Conservation (phyloP, 2,888 invertebrate genomes). For the Aleiodes alternator region DNA sequence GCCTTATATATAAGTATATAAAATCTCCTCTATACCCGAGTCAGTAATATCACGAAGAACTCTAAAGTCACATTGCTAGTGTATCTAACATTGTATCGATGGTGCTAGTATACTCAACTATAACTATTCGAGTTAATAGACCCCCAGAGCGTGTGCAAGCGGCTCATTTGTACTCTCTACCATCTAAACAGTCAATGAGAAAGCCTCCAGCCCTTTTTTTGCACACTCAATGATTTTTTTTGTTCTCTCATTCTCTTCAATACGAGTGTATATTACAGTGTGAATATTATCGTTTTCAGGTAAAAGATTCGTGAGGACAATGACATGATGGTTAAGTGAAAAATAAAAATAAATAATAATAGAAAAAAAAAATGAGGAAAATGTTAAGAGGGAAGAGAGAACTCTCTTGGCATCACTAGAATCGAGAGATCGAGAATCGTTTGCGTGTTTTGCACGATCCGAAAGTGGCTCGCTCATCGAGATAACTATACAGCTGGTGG, state of each 20-base stretch:
- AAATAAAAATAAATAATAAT: background rate
- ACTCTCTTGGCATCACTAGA: constrained; percentile 31
- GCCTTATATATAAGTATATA: background rate
- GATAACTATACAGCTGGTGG: constrained; percentile 46
- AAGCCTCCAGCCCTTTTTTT: constrained; percentile 23
- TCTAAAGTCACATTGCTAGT: constrained; percentile 28
- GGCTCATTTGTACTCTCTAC: constrained; percentile 32
- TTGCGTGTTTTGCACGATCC: constrained; percentile 47
- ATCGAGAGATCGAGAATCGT: constrained; percentile 39
- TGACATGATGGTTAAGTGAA: constrained; percentile 23
- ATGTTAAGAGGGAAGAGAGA: constrained; percentile 16
- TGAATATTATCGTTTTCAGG: constrained; percentile 31
- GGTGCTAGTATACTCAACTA: constrained; percentile 39
- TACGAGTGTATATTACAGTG: constrained; percentile 8
- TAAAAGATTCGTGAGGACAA: constrained; percentile 31
- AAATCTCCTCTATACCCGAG: background rate
- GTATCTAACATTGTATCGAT: constrained; percentile 43
- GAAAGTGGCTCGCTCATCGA: constrained; percentile 47
- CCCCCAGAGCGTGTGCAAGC: constrained; percentile 28
- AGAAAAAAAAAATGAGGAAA: too few species aligned
- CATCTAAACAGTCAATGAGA: constrained; percentile 31
- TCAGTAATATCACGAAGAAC: constrained; percentile 19
- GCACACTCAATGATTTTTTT: background rate
- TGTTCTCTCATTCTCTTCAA: too few species aligned
- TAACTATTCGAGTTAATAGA: constrained; percentile 45